phyloP scores from a whole-genome alignment of 2,113 vertebrate species.

The Charadrius vociferus region DNA sequence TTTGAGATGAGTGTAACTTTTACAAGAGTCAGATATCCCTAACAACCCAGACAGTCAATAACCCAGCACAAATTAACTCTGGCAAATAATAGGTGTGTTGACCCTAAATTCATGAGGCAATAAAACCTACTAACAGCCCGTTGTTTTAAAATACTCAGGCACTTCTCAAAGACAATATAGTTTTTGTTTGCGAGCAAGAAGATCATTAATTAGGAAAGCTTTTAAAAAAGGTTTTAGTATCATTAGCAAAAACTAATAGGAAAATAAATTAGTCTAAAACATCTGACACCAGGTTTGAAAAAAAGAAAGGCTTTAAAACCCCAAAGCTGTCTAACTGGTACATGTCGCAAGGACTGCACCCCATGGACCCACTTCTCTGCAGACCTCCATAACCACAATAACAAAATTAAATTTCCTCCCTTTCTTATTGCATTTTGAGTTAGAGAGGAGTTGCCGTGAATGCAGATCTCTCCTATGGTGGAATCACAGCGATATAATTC shows the following conservation, averaged over 20 bases:
- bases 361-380: neutral
- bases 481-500: neutral
- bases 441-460: neutral
- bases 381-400: neutral
- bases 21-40: conserved; percentile 37
- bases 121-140: neutral
- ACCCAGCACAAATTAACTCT: conserved; percentile 50
- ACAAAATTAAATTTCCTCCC: neutral
- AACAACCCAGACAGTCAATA: conserved; percentile 26
- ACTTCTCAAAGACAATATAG: conserved; percentile 24
- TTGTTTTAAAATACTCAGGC: conserved; percentile 27
- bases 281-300: conserved; percentile 7
- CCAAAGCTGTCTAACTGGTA: neutral
- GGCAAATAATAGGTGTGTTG: conserved; percentile 57
- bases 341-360: neutral
- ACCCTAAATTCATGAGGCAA: conserved; percentile 55
- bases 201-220: conserved; percentile 28
- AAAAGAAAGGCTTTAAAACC: neutral
- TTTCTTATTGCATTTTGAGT: conserved; percentile 31
- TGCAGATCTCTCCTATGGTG: neutral
- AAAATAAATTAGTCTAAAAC: conserved; percentile 23
- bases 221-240: conserved; percentile 29
- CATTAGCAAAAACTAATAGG: conserved; percentile 47
- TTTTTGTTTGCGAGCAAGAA: conserved; percentile 33
- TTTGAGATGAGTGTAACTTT: conserved; percentile 43